Base-by-base conservation (phyloP, 1,140 invertebrate genomes). In the Drosophila guanche region DNA sequence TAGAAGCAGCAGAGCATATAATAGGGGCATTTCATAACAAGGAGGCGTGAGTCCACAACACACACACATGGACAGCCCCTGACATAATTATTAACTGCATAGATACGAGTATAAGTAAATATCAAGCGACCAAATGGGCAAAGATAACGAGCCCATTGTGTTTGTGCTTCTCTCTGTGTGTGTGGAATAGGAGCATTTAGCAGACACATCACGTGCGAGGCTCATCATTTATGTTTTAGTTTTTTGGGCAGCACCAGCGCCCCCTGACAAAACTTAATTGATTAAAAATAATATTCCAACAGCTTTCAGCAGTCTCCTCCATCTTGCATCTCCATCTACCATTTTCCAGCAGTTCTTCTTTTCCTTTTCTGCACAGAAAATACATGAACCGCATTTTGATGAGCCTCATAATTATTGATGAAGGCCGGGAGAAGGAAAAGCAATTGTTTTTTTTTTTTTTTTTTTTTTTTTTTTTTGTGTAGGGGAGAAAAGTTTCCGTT, bases 31-130 rank as follows among this genome's bases (percentile, higher is more conserved):
- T 86, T 73, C 81, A 86, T 69, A 80, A 85, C 80, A 80, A 80
- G 81, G 77, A 85, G 80, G 76, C 80, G 80, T 84, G 76, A 84
- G 76, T 33, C 69, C 51, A 67, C 54, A 61, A 8, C 58, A 68
- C 62, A 72, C 47, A 53, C 55, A 63, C 46, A 45, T 27, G 63
- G 40, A 48, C 50, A 71, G 66, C 48, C 69, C 73, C 77, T 88
- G 81, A 86, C 81, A 86, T 86, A 86, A 86, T 86, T 86, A 86
- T 86, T 86, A 86, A 86, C 81, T 86, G 83, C 81, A 88, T 78
- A 66, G 50, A 12, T 37, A 37, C 33, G 50, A 46, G 37, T 56
- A 43, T 78, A 75, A 85, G 81, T 85, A 85, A 85, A 86, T 86
- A 85, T 85, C 65, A 77, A 80, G 83, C 81, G 74, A 74, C 60